These are phyloP conservation scores for Lepidostoma basale DNA, from an alignment of 1,140 invertebrate genomes.

Conservation along the genomic window DNA sequence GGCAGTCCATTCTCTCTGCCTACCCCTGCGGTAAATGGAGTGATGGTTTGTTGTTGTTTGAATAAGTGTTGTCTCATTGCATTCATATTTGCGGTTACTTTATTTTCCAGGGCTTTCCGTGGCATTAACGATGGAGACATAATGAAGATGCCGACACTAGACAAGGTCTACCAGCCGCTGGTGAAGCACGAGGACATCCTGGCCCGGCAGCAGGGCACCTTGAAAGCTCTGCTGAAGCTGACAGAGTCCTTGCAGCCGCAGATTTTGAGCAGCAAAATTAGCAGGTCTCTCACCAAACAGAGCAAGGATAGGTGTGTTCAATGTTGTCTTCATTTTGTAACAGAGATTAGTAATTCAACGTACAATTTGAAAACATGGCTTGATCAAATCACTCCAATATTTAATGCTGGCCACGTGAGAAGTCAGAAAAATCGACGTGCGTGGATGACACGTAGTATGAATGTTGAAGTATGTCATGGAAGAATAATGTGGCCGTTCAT, in stretches of 20 bases:
- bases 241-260: conserved; percentile 25
- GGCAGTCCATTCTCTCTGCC: no score
- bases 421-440: no score
- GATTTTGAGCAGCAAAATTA: conserved; percentile 17
- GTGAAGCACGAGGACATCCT: conserved; percentile 67
- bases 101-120: conserved; percentile 30
- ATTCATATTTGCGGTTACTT: neutral
- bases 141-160: conserved; percentile 65
- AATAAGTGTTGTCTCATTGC: neutral
- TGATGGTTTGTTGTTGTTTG: neutral
- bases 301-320: conserved; percentile 26
- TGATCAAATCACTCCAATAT: no score
- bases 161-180: conserved; percentile 71
- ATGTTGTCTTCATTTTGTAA: no score
- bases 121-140: conserved; percentile 48
- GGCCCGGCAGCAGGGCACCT: conserved; percentile 57
- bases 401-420: no score
- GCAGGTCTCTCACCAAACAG: conserved; percentile 12
- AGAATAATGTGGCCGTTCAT: no score
- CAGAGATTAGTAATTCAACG: no score
- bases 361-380: no score
- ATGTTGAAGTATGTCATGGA: no score
- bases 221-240: conserved; percentile 56
- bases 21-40: no score
- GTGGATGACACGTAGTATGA: no score